Evolutionary conservation across 2,113 vertebrate species (phyloP), one percentile per base, ranked within the genome.

Genomic region (Phaethon lepturus): DNA sequence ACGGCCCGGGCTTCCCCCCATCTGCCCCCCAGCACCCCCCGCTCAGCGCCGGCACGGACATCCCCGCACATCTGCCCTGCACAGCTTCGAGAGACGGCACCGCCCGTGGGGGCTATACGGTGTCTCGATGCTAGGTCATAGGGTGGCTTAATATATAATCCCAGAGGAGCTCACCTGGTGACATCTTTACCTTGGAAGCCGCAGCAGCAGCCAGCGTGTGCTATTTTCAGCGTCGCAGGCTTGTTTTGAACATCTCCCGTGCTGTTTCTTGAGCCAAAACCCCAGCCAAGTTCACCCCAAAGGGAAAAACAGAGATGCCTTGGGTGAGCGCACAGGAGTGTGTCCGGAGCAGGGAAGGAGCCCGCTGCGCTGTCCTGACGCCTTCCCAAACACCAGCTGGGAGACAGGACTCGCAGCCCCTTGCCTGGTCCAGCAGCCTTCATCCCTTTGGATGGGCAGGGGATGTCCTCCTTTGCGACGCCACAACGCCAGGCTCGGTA

Each of bases 91-190:
- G 8, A 50, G n/a, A 22, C 1, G 2, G 28, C 56, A 35, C 33
- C 1, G 3, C 23, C 62, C 2, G 0, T 2, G 24, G 45, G 47
- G 59, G 49, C 92, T 60, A 10, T 3, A 1, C 6, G 14, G 47
- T 6, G 26, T 24, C 49, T 15, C 20, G 29, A 2, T 49, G 69
- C 47, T 56, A 17, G 0, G 0, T 56, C 68, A 31, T 22, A 23
- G 40, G 11, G 19, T 60, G 58, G 53, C 69, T 84, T 71, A 81
- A 81, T 71, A 38, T 12, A 52, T 64, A 52, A 85, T 45, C 52
- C 76, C 67, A 29, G 83, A 93, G 56, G 40, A 89, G 76, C 84
- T 94, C 91, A 95, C 92, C 90, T 93, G 90, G 66, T 88, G 71
- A 88, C 71, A 82, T 58, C 88, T 93, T 60, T 85, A 85, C 90